Base-by-base conservation (phyloP, 2,888 invertebrate genomes). In the Drosophila pegasa region DNA sequence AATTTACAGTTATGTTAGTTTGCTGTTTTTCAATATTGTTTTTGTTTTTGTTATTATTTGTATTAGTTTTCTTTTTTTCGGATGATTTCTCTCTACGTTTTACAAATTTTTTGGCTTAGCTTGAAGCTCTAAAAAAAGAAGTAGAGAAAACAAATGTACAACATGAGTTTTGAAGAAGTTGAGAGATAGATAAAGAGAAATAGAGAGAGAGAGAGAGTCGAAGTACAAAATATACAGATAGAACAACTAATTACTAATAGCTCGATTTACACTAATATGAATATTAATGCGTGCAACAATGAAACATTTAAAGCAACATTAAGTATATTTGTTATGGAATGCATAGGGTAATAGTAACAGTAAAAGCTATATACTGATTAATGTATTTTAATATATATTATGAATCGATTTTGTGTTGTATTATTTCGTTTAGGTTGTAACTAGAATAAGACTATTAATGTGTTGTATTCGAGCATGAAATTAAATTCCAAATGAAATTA, bases 71-170 rank as follows among this genome's bases (percentile, higher is more conserved):
- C 14, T 31, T 25, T 16, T 67, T 51, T 64, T 37, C 47, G 52
- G 63, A 72, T 80, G 60, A 38, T 71, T 62, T 65, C 54, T 63
- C 48, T 41, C 79, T 83, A 75, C 60, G 58, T 48, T 70, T 73
- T 80, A 66, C 69, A 75, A 75, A 48, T 50, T 65, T 57, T 63
- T 67, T 77, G 37, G 61, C 43, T 80, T 80, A 87, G 87, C 87
- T 88, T 78, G 81, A 88, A 83, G 84, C 84, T 88, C 81, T 80
- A 84, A 65, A 75, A 71, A 75, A 77, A 74, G 74, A 72, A 79
- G 65, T 75, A 76, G 75, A 87, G 83, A 84, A 87, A 84, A 86
- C 66, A 88, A 89, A 85, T 89, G 71, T 84, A 84, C 89, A 83
- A 87, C 87, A 83, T 81, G 81, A 83, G 85, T 88, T 84, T 72